phyloP scores from a whole-genome alignment of 2,113 vertebrate genomes.

The human region GRCh38 chr12:125823501-125824000 shows the following conservation, averaged over 20 bases:
- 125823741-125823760: not conserved
- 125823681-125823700: too few species aligned
- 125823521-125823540: too few species aligned
- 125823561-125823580: fast-evolving
- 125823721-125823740: fast-evolving
- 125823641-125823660: too few species aligned
- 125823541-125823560: too few species aligned
- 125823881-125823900: too few species aligned
- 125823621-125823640: too few species aligned
- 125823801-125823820: not conserved
- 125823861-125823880: too few species aligned
- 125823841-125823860: not conserved
- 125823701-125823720: not conserved
- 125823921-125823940: not conserved
- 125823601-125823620: too few species aligned
- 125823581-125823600: too few species aligned
- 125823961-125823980: not conserved
- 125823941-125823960: not conserved
- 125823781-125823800: not conserved
- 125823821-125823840: not conserved
- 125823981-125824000: not conserved
- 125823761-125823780: too few species aligned
- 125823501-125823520: too few species aligned
- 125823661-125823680: too few species aligned
- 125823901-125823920: not conserved